phyloP scores from a whole-genome alignment of 2,888 invertebrate genomes.

The Cheilosia soror region DNA sequence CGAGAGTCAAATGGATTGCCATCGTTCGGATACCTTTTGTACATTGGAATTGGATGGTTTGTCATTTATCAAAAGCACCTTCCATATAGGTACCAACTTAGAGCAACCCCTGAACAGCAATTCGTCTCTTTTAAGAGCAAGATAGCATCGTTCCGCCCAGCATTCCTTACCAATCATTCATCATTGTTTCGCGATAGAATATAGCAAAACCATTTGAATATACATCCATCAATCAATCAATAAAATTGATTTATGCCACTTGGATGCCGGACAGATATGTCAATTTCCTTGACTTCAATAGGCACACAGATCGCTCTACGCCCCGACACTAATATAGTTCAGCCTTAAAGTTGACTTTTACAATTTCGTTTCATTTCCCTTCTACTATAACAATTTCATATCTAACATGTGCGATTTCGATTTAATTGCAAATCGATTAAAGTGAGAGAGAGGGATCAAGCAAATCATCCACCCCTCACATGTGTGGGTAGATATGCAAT shows the following conservation, averaged over 20 bases:
- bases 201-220: conserved; percentile 44
- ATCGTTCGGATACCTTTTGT: conserved; percentile 15
- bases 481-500: neutral
- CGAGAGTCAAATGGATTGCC: conserved; percentile 38
- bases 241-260: conserved; percentile 54
- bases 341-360: conserved; percentile 27
- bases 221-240: conserved; percentile 62
- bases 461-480: conserved; percentile 28
- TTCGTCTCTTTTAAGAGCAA: conserved; percentile 27
- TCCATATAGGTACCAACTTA: conserved; percentile 1
- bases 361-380: conserved; percentile 4
- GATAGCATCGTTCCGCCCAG: neutral
- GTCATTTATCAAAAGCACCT: conserved; percentile 40
- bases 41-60: conserved; percentile 34
- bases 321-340: neutral
- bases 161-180: conserved; percentile 21
- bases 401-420: conserved; percentile 3
- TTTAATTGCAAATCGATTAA: conserved; percentile 65
- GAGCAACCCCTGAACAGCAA: neutral
- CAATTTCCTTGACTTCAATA: conserved; percentile 46
- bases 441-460: conserved; percentile 53
- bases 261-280: conserved; percentile 45
- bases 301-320: neutral
- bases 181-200: conserved; percentile 37
- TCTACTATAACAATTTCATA: neutral